Base-by-base conservation (phyloP, 2,113 vertebrate species). In the Sylvia atricapilla region DNA sequence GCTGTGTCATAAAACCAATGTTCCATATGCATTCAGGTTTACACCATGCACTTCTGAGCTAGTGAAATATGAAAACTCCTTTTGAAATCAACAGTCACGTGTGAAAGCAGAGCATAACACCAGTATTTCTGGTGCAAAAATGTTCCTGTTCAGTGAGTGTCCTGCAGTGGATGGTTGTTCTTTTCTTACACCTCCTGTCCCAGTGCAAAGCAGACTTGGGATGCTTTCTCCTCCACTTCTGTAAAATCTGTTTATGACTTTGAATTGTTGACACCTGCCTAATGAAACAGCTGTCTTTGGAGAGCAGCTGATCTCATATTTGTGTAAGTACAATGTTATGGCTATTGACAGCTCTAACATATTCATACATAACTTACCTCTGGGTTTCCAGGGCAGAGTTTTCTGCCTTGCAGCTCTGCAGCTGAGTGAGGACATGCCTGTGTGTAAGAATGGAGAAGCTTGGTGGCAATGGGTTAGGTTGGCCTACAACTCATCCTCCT, bases 161-260 rank as follows among this genome's bases (percentile, higher is more conserved):
- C 56, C 76, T 55, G 37, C 59, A 37, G 31, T 35, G 70, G 63
- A 82, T 83, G 27, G 86, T 15, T 1, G 3, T 41, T 49, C 3
- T 58, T 92, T 41, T 49, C 3, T 58, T 92, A 85, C 27, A 41
- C 41, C 66, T 81, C 75, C 44, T 56, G 49, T 72, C 63, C 47
- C 59, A 72, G 49, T 22, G 41, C 83, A 75, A 69, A 62, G 84
- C 50, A 72, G 53, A 46, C 62, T 93, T 33, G 27, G 35, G 75
- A 37, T 2, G 2, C 35, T 78, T 81, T 92, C 66, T 92, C 18
- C 49, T 90, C 37, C 56, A 63, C 84, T 80, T 72, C 46, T 31
- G 35, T 88, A 84, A 90, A 91, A 75, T 62, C 78, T 85, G 56
- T 93, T 83, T 72, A 63, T 92, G 87, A 56, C 39, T 86, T 60